phyloP scores from a whole-genome alignment of 2,888 invertebrate genomes.

The Dimorphilus gyrociliatus region DNA sequence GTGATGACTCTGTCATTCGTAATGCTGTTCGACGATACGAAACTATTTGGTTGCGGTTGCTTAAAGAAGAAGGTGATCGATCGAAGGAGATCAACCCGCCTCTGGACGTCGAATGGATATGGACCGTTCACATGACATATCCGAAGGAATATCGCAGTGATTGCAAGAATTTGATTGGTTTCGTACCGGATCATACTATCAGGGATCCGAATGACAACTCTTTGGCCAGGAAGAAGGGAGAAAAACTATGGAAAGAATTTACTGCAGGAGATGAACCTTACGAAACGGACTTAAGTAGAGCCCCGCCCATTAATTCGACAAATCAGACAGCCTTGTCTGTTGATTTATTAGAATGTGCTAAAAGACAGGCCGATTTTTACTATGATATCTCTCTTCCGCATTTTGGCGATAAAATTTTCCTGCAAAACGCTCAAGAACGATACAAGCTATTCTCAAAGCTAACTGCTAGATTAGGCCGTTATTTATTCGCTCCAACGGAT shows the following conservation, averaged over 20 bases:
- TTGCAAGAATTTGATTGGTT: conserved; percentile 18
- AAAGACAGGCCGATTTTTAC: conserved; percentile 38
- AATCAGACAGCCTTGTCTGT: no score
- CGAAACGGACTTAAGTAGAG: conserved; percentile 12
- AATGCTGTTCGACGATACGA: conserved; percentile 40
- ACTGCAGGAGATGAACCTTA: no score
- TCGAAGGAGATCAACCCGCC: no score
- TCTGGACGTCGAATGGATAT: conserved; percentile 40
- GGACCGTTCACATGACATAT: conserved; percentile 37
- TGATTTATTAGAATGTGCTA: conserved; percentile 33
- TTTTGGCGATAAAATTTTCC: conserved; percentile 35
- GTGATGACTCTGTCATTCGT: conserved; percentile 29
- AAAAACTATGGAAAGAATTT: conserved; percentile 19
- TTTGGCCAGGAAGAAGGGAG: conserved; percentile 16
- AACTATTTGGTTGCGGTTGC: conserved; percentile 39
- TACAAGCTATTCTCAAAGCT: conserved; percentile 36
- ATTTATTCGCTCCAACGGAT: no score
- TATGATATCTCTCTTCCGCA: conserved; percentile 41
- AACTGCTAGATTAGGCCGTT: no score
- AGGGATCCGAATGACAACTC: conserved; percentile 20
- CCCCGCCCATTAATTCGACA: no score
- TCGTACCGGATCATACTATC: conserved; percentile 35
- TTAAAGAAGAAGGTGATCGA: no score
- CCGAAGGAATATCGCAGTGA: conserved; percentile 24
- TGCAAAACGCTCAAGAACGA: conserved; percentile 31